Evolutionary conservation across 2,797 vertebrate genomes (phyloP).

Genomic region (Enteromius afrohamiltoni): DNA sequence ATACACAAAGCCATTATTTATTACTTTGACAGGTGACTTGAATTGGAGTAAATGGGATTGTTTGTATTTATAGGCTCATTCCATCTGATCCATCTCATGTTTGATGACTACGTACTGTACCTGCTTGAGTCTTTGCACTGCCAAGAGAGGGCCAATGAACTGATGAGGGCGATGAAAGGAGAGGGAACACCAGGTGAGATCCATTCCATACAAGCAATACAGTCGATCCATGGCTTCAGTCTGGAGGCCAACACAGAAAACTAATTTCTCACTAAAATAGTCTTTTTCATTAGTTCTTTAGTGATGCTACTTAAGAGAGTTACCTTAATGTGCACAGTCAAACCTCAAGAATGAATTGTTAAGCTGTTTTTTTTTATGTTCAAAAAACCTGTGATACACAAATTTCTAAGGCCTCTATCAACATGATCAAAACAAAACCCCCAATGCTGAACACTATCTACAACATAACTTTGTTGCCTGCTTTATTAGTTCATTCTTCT

Average conservation of each 20-base stretch:
- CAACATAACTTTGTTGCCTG: not conserved
- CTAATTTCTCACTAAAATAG: slow-evolving; percentile 6
- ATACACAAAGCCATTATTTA: not conserved
- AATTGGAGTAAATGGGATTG: not conserved
- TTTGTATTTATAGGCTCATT: slow-evolving; percentile 86
- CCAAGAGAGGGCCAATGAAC: slow-evolving; percentile 95
- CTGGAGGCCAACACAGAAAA: not conserved
- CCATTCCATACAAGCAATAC: not conserved
- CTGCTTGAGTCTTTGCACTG: slow-evolving; percentile 97
- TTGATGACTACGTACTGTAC: slow-evolving; percentile 98
- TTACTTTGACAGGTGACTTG: not conserved
- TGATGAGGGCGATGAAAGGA: slow-evolving; percentile 96
- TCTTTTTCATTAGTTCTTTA: not conserved
- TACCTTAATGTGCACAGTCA: not conserved
- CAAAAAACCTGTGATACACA: not conserved
- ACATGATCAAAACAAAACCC: not conserved
- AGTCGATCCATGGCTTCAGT: not conserved
- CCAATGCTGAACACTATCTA: not conserved
- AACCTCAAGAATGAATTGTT: not conserved
- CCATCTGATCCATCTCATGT: slow-evolving; percentile 98
- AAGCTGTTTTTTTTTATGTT: not conserved
- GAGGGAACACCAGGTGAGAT: slow-evolving; percentile 88
- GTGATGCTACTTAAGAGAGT: not conserved
- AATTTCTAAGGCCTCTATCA: not conserved
- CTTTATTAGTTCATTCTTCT: not conserved